A percentile compares a stretch with the other conserved stretches of the same genome.
Evolutionary conservation across 2,113 vertebrate genomes (phyloP).

Genomic region (Gadus chalcogrammus): DNA sequence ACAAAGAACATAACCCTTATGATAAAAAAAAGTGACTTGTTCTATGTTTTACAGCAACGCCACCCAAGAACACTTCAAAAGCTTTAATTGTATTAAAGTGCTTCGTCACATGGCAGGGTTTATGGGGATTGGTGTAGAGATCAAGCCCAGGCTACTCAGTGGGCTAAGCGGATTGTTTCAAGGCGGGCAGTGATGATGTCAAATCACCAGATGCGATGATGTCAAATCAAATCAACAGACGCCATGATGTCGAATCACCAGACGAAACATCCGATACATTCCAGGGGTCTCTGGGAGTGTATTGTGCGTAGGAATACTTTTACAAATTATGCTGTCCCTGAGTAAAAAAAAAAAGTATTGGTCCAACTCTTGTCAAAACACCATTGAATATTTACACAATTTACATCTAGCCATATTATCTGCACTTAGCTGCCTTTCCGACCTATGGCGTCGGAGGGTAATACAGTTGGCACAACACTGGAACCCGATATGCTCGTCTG

Average conservation of each 20-base stretch:
- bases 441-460: no score
- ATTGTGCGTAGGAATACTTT: no score
- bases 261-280: background rate
- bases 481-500: slow-evolving; percentile 36
- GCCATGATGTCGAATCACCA: background rate
- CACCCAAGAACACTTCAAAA: background rate
- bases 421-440: no score
- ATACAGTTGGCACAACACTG: background rate
- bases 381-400: no score
- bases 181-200: slow-evolving; percentile 72
- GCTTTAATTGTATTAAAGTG: slow-evolving; percentile 38
- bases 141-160: slow-evolving; percentile 16
- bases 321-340: no score
- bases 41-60: background rate
- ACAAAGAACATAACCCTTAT: no score
- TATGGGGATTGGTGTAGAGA: slow-evolving; percentile 47
- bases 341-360: no score
- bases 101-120: slow-evolving; percentile 63
- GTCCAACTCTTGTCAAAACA: no score
- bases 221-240: background rate
- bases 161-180: slow-evolving; percentile 61
- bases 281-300: background rate
- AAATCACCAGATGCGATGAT: slow-evolving; percentile 67
- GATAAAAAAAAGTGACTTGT: background rate
- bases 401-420: no score